These are phyloP conservation scores for Festucalex cinctus DNA, from an alignment of 2,113 vertebrate species.

Conservation along the genomic window DNA sequence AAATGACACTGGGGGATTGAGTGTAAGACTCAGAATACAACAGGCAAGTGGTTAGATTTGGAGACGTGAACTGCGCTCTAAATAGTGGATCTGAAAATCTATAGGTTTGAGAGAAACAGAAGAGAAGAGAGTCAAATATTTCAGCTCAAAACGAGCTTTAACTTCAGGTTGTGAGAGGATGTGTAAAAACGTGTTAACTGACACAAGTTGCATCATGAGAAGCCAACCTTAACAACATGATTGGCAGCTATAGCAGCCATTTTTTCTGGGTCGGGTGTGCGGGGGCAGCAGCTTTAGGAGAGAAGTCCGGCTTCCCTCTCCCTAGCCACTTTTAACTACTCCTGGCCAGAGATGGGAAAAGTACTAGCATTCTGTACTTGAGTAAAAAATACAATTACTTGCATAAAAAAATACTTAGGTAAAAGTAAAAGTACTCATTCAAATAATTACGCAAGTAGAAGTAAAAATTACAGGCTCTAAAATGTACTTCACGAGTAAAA, in stretches of 20 bases:
- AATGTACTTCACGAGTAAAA: too few species aligned
- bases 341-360: too few species aligned
- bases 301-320: neutral
- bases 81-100: constrained; percentile 33
- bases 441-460: too few species aligned
- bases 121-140: constrained; percentile 17
- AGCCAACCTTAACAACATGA: constrained; percentile 21
- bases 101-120: constrained; percentile 10
- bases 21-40: constrained; percentile 26
- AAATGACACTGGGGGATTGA: constrained; percentile 36
- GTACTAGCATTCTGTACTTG: too few species aligned
- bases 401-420: too few species aligned
- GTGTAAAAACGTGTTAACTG: neutral
- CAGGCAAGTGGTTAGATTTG: constrained; percentile 15
- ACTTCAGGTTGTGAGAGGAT: constrained; percentile 10
- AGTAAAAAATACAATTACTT: too few species aligned
- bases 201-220: constrained; percentile 19
- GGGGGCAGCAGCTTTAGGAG: neutral
- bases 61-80: constrained; percentile 26
- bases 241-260: constrained; percentile 14
- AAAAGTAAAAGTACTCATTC: too few species aligned
- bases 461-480: too few species aligned
- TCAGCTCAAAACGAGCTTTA: constrained; percentile 8
- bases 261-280: neutral
- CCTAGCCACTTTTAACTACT: too few species aligned